A percentile compares a stretch with the other conserved stretches of the same genome.
Conservation (phyloP, 2,888 invertebrate species). For the Ophion obscuratus region DNA sequence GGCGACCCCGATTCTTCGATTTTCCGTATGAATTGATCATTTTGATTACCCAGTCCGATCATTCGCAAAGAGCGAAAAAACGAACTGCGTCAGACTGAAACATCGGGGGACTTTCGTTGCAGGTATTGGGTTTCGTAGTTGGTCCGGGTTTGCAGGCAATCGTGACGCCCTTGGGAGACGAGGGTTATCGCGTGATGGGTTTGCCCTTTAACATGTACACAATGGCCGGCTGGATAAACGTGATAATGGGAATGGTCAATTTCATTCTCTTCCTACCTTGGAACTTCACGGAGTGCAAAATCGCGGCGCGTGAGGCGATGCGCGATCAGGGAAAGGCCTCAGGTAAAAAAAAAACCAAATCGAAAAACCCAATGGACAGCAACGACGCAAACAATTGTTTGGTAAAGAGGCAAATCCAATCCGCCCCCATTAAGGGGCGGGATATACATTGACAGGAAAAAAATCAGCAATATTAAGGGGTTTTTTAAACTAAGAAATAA, state of each 20-base stretch:
- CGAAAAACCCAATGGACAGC: background rate
- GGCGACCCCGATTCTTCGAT: too few relatives aligned
- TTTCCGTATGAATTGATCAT: too few relatives aligned
- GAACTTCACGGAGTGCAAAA: constrained; percentile 90
- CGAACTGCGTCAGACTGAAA: background rate
- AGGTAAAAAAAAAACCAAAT: constrained; percentile 80
- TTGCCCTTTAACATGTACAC: constrained; percentile 94
- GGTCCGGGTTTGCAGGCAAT: constrained; percentile 94
- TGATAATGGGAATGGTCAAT: constrained; percentile 89
- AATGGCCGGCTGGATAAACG: constrained; percentile 94
- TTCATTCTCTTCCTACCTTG: constrained; percentile 90
- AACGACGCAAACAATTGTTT: background rate
- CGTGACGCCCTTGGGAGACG: constrained; percentile 91
- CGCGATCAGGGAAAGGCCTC: constrained; percentile 88
- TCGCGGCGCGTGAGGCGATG: constrained; percentile 93
- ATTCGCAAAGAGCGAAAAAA: background rate
- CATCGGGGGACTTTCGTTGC: constrained; percentile 17
- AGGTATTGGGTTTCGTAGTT: constrained; percentile 93
- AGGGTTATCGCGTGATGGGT: constrained; percentile 86
- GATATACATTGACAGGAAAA: too few relatives aligned
- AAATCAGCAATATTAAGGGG: too few relatives aligned
- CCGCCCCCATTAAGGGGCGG: background rate
- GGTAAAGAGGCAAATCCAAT: background rate
- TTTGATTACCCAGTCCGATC: too few relatives aligned
- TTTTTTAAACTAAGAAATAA: too few relatives aligned